Evolutionary conservation across 2,888 invertebrate genomes (phyloP), one percentile per base, ranked within the genome.

Genomic region (Oligia strigilis): DNA sequence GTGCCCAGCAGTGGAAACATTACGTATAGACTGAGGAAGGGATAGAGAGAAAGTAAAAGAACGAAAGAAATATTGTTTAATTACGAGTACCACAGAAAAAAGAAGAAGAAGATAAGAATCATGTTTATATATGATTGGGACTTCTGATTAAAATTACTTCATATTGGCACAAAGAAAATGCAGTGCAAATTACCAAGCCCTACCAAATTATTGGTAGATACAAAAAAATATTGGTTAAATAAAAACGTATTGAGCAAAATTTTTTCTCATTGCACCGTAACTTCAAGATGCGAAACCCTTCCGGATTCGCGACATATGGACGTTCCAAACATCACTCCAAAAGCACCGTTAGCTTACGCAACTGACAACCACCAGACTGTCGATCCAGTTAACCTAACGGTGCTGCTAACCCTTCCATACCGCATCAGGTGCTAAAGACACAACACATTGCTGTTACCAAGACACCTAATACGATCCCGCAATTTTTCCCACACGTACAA

Each of bases 401-500:
- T 81, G 71, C 65, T 75, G 81, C 19, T 66, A 84, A 80, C 83
- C 83, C 90, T 75, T 86, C 87, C 82, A 90, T 89, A 90, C 75
- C 81, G 76, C 78, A 86, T 90, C 92, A 93, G 92, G 92, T 94
- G 92, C 78, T 86, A 87, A 89, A 84, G 73, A 82, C 81, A 72
- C 85, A 82, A 80, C 85, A 88, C 79, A 78, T 78, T 90, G 90
- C 93, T 92, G 93, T 92, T 93, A 62, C 92, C 75, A 70, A 80
- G 85, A 90, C 84, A 90, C 83, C 89, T 83, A 91, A 93, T 91
- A 92, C 91, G 89, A 88, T 91, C 90, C 91, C 89, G 91, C 93
- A 92, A 92, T 92, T 92, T 92, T 97, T 97, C 97, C 96, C 97
- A 97, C 96, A 96, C 94, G 90, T 89, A 90, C 94, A 95, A 96